Evolutionary conservation across 1,140 invertebrate genomes (phyloP), one percentile per base, ranked within the genome.

Genomic region (Ostrea denselamellosa): DNA sequence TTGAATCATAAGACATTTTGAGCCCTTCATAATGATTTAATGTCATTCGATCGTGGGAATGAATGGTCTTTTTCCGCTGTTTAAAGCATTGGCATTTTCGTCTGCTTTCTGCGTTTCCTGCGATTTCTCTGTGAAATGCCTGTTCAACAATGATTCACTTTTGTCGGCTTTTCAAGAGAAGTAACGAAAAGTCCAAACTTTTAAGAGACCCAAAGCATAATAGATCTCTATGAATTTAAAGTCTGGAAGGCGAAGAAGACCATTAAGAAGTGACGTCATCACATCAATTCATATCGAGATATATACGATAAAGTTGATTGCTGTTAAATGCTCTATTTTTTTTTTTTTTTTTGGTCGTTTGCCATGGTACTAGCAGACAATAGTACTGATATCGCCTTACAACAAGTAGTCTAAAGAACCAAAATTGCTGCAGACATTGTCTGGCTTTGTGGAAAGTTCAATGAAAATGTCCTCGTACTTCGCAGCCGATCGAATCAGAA

Each of bases 231-330:
- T 14, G 25, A 77, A 12, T 77, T 10, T 2, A 34, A 34, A 22
- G 19, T 25, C 2, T 14, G 28, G 28, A 2, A 25, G 14, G 17
- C 25, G 68, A 77, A 77, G 68, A 25, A 25, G 68, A 25, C 25
- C 25, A 77, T 68, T 9, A 68, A 14, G 28, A 77, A 25, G 12
- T 77, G 68, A 77, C 68, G 68, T 77, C 68, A 77, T 28, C 22
- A 34, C 25, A 34, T 77, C 22, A 77, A 34, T 77, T 77, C 68
- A 77, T 28, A 77, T 34, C 68, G 22, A 77, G 68, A 77, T 77
- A 34, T 9, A 77, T 34, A 77, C 12, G 68, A 77, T 77, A 77
- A 77, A 10, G 28, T 28, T 77, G 68, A 77, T 77, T 44, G 14
- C 68, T 77, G 22, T 77, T 77, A 34, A 77, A 77, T 77, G 68